Evolutionary conservation across 2,113 vertebrate genomes (phyloP).

Genomic region (Zosterops japonicus): DNA sequence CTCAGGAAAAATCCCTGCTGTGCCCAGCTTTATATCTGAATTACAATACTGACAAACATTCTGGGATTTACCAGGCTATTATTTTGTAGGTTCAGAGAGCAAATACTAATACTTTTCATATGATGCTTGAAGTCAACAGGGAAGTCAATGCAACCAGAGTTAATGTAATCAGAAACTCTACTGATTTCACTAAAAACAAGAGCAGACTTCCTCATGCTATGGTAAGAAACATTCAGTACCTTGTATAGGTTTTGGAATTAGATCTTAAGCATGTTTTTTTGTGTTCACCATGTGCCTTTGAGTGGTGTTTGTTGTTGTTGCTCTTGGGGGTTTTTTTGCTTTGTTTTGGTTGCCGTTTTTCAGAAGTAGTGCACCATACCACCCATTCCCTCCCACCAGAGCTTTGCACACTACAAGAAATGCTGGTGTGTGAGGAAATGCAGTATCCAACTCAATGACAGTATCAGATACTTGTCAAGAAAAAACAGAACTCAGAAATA

Average conservation of each 20-base stretch:
- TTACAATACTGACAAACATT: not conserved
- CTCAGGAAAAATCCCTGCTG: not conserved
- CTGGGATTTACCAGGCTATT: not conserved
- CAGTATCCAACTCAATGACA: not conserved
- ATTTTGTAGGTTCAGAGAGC: not conserved
- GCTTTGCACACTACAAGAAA: not conserved
- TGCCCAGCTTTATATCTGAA: not conserved
- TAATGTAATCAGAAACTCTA: not conserved
- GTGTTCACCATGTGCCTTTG: not conserved
- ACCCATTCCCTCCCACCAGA: accelerated
- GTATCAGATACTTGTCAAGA: not conserved
- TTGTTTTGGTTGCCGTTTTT: not conserved
- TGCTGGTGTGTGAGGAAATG: not conserved
- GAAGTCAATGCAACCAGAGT: not conserved
- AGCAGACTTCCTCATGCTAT: not conserved
- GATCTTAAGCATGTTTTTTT: accelerated
- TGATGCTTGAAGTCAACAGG: not conserved
- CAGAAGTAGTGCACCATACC: not conserved
- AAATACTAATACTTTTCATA: not conserved
- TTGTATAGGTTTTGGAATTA: not conserved
- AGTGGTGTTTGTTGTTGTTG: accelerated
- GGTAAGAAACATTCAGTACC: not conserved
- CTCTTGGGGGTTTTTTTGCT: not conserved
- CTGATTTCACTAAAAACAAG: not conserved
- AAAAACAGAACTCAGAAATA: not conserved